A percentile compares a stretch with the other conserved stretches of the same genome.
Conservation (phyloP, 2,113 vertebrate species). For the Centropristis striata region DNA sequence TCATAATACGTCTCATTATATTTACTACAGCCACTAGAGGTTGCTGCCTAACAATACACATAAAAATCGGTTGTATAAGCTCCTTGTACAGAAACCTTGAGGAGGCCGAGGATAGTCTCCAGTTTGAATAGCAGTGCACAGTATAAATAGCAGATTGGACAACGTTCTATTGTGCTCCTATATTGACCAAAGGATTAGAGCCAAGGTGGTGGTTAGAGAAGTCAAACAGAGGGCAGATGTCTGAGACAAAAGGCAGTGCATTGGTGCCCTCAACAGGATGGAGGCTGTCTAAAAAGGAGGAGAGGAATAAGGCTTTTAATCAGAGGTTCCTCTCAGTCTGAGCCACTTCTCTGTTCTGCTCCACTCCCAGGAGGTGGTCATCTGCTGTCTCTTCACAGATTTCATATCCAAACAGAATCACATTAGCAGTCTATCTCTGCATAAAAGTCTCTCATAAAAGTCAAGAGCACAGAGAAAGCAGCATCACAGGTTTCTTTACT, state of each 20-base stretch:
- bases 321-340: slow-evolving; percentile 72
- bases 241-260: slow-evolving; percentile 45
- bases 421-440: slow-evolving; percentile 54
- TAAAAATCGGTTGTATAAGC: no score
- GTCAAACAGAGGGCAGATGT: slow-evolving; percentile 56
- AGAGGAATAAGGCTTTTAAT: slow-evolving; percentile 67
- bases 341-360: slow-evolving; percentile 42
- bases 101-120: no score
- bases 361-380: slow-evolving; percentile 60
- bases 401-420: slow-evolving; percentile 72
- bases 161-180: background rate
- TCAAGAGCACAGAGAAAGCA: slow-evolving; percentile 18
- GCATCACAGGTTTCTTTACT: slow-evolving; percentile 23
- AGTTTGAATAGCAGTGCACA: slow-evolving; percentile 10
- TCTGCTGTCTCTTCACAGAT: slow-evolving; percentile 58
- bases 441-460: slow-evolving; percentile 48
- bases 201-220: slow-evolving; percentile 38
- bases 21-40: no score
- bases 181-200: slow-evolving; percentile 37
- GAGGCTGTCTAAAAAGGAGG: slow-evolving; percentile 41
- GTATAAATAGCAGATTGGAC: slow-evolving; percentile 12
- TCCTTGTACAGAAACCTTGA: no score
- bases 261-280: slow-evolving; percentile 38
- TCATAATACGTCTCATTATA: no score
- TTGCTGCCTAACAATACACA: no score